Evolutionary conservation across 2,888 invertebrate genomes (phyloP).

Genomic region (Ectemnius continuus): DNA sequence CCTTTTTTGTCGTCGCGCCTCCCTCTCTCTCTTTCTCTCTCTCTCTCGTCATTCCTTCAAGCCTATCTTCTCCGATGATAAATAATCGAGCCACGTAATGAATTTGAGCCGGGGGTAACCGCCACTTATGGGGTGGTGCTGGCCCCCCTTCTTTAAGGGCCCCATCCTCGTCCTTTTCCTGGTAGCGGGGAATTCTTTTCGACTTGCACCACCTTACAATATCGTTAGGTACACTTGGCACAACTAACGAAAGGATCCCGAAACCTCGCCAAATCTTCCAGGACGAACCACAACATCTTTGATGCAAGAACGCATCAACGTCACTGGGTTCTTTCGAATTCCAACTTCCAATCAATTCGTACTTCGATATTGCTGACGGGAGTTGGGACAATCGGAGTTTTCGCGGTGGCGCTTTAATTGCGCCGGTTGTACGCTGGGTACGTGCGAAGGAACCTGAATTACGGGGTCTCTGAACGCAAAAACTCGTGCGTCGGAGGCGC

Average conservation of each 20-base stretch:
- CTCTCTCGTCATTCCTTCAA: slow-evolving; percentile 1
- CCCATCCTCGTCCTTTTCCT: slow-evolving; percentile 28
- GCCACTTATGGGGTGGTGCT: slow-evolving; percentile 24
- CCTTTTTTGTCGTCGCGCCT: slow-evolving; percentile 3
- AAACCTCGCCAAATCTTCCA: neutral
- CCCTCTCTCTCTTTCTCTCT: too few relatives aligned
- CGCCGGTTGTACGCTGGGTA: slow-evolving; percentile 48
- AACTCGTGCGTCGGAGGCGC: slow-evolving; percentile 46
- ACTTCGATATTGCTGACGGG: neutral
- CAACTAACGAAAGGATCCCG: neutral
- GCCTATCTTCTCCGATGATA: slow-evolving; percentile 36
- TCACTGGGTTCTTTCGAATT: too few relatives aligned
- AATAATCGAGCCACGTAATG: slow-evolving; percentile 54
- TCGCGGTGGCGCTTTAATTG: slow-evolving; percentile 46
- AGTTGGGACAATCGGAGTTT: neutral
- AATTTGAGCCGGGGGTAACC: slow-evolving; percentile 44
- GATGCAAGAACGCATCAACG: too few relatives aligned
- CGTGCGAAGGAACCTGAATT: slow-evolving; percentile 61
- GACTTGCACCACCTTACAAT: slow-evolving; percentile 7
- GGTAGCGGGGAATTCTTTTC: slow-evolving; percentile 33
- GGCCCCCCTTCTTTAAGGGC: neutral
- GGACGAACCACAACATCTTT: too few relatives aligned
- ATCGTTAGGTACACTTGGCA: neutral
- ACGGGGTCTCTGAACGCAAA: slow-evolving; percentile 56
- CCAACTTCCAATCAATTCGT: too few relatives aligned